A percentile compares a stretch with the other conserved stretches of the same genome.
Conservation (phyloP, 2,888 invertebrate genomes). For the Drosophila engyochracea region DNA sequence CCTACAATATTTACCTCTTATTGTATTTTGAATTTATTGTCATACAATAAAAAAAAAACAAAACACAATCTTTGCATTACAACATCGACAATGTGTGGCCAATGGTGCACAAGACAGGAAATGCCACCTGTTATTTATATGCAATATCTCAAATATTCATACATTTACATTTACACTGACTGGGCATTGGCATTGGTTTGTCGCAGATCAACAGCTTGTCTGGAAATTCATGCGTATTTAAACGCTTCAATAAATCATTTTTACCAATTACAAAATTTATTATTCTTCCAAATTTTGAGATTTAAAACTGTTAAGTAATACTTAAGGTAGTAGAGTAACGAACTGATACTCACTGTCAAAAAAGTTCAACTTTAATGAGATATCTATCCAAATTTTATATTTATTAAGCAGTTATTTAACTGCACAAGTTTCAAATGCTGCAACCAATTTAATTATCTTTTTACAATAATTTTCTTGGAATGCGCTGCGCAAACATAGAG, state of each 20-base stretch:
- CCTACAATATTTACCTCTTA: conserved; percentile 38
- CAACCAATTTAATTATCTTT: conserved; percentile 35
- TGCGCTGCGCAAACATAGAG: background rate
- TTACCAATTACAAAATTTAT: conserved; percentile 15
- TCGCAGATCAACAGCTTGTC: conserved; percentile 58
- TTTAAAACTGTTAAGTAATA: background rate
- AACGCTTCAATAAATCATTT: conserved; percentile 69
- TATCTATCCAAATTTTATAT: background rate
- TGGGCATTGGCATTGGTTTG: conserved; percentile 20
- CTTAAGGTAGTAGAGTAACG: background rate
- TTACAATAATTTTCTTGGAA: conserved; percentile 1
- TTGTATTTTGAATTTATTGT: conserved; percentile 44
- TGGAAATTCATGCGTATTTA: conserved; percentile 59
- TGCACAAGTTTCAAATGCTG: conserved; percentile 6
- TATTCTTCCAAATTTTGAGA: background rate
- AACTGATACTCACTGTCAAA: background rate
- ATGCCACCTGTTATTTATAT: conserved; percentile 67
- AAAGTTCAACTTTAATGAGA: background rate
- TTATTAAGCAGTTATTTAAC: background rate
- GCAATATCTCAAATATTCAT: conserved; percentile 53
- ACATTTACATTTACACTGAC: conserved; percentile 3
- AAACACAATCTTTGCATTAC: conserved; percentile 29
- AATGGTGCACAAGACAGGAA: conserved; percentile 60
- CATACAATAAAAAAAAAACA: conserved; percentile 11
- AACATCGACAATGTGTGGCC: conserved; percentile 38